A percentile compares a stretch with the other conserved stretches of the same genome.
Evolutionary conservation across 2,113 vertebrate species (phyloP).

Genomic region (Siniperca chuatsi): DNA sequence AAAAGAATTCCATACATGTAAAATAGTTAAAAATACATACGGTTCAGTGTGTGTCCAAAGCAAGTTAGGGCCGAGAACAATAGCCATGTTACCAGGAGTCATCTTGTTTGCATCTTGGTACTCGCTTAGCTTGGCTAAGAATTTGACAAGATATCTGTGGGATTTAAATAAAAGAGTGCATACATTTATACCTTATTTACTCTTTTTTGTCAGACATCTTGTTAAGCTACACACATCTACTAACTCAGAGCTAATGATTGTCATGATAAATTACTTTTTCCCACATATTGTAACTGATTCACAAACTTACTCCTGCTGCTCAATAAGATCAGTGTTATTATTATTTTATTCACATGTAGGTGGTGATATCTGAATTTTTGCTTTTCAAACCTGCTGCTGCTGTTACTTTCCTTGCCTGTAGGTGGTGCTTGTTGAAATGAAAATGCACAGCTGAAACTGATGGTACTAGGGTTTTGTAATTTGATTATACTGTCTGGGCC

Average conservation of each 20-base stretch:
- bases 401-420: slow-evolving; percentile 19
- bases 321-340: too few species aligned
- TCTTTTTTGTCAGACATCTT: not conserved
- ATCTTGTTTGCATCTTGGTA: slow-evolving; percentile 98
- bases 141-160: slow-evolving; percentile 95
- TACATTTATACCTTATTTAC: not conserved
- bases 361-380: not conserved
- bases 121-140: slow-evolving; percentile 94
- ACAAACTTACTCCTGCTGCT: too few species aligned
- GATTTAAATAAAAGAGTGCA: slow-evolving; percentile 18
- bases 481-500: not conserved
- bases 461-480: not conserved
- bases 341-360: too few species aligned
- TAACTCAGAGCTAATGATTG: not conserved
- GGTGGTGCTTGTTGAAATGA: slow-evolving; percentile 4
- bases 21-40: slow-evolving; percentile 77
- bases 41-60: slow-evolving; percentile 95
- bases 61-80: slow-evolving; percentile 96
- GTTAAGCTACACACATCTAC: not conserved
- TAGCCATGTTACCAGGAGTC: slow-evolving; percentile 97
- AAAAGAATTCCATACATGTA: not conserved
- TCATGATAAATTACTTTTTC: not conserved
- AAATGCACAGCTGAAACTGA: not conserved
- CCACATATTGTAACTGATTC: not conserved
- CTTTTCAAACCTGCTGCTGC: not conserved